These are phyloP conservation scores for Gnathonemus longibarbis DNA, from an alignment of 2,113 vertebrate species.

Conservation along the genomic window DNA sequence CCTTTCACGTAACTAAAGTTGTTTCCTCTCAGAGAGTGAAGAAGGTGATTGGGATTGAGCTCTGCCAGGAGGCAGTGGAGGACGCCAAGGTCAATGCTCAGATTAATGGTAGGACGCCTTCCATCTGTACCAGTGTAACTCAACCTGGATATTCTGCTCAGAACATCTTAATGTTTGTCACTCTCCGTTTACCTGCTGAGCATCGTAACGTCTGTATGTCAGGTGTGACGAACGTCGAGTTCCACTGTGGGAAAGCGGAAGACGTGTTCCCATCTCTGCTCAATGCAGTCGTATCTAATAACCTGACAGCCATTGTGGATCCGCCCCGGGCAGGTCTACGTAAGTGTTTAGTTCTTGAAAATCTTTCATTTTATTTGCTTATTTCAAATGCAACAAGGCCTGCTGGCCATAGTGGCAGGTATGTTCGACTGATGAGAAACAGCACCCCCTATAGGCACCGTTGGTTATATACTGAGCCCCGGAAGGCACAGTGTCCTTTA, in stretches of 20 bases:
- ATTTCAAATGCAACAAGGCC: not conserved
- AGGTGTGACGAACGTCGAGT: constrained; percentile 83
- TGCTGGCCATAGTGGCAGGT: not conserved
- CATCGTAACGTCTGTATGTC: not conserved
- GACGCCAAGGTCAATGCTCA: constrained; percentile 81
- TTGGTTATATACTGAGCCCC: not conserved
- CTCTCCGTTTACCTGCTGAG: not conserved
- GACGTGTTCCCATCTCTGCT: constrained; percentile 81
- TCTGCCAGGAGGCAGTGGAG: constrained; percentile 86
- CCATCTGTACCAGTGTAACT: not conserved
- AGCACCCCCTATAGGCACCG: not conserved
- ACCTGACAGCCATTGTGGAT: constrained; percentile 76
- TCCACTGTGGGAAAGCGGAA: constrained; percentile 88
- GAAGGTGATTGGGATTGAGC: constrained; percentile 88
- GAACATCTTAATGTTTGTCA: not conserved
- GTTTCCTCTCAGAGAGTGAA: constrained; percentile 69
- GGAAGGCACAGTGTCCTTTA: not conserved
- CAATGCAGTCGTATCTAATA: constrained; percentile 64
- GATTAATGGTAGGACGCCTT: constrained; percentile 68
- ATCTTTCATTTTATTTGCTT: not conserved
- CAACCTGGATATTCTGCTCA: not conserved
- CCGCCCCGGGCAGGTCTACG: constrained; percentile 89
- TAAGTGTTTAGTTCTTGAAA: constrained; percentile 58
- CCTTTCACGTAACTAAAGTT: not conserved
- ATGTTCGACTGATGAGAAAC: not conserved